Base-by-base conservation (phyloP, 2,797 vertebrate species). In the Sebastolobus altivelis region DNA sequence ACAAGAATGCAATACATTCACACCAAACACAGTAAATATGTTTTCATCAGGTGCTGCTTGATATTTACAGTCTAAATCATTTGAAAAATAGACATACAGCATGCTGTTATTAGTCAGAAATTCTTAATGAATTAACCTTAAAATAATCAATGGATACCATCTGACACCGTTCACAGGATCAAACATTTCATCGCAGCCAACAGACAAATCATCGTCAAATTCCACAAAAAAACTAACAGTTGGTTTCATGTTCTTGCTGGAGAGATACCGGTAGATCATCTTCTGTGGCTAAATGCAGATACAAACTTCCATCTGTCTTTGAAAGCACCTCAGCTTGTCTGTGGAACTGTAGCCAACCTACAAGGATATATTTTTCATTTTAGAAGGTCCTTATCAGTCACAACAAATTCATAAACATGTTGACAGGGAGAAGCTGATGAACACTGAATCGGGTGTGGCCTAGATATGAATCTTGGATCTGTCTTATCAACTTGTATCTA, bases 191-290 rank as follows among this genome's bases (percentile, higher is more conserved):
- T 31, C 31, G 56, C 35, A 37, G n/a, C 5, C 7, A 52, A 74
- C 6, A 54, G 37, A 67, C 1, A 61, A 4, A 27, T 43, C 3
- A 43, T n/a, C 49, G 0, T 55, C 6, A 33, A 25, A 60, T 27
- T 3, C 8, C 8, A 63, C 33, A 46, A 63, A 72, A 46, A 66
- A 3, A 25, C 69, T 93, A 96, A 89, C 95, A 96, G 66, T 75
- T 91, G 27, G 93, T 93, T 90, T 96, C 95, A 87, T 94, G 84
- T 18, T 80, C 14, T 33, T 72, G 73, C 6, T 81, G 79, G 62
- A 91, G 81, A 60, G 82, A 82, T 56, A 49, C 46, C 18, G 46
- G 46, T 20, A 82, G 79, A 46, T 76, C 86, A n/a, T 95, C 93
- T 13, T 94, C 94, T 80, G n/a, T 77, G 20, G 55, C 5, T 75